These are phyloP conservation scores for Papilio gigon DNA, from an alignment of 2,888 invertebrate genomes.

Conservation along the genomic window DNA sequence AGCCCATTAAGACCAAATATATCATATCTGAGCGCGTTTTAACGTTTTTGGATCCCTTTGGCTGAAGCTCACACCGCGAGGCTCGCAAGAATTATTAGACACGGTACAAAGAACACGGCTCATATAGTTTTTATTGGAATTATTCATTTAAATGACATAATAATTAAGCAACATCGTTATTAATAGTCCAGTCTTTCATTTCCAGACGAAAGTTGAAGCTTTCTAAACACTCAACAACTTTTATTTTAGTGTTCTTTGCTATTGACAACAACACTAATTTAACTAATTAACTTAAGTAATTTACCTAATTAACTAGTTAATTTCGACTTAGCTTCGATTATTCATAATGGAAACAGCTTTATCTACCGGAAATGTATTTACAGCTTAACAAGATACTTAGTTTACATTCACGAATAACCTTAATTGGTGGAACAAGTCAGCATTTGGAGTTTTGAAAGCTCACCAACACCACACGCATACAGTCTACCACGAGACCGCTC, in stretches of 20 bases:
- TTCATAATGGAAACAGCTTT: neutral
- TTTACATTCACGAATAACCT: too few relatives aligned
- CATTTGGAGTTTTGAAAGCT: too few relatives aligned
- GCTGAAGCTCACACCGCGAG: conserved; percentile 46
- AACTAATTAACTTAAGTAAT: too few relatives aligned
- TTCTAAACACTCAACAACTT: too few relatives aligned
- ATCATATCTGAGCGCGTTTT: conserved; percentile 52
- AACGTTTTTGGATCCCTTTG: conserved; percentile 54
- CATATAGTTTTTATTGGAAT: neutral
- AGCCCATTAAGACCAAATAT: conserved; percentile 53
- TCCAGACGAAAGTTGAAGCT: too few relatives aligned
- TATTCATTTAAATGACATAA: neutral
- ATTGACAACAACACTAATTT: too few relatives aligned
- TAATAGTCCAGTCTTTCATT: neutral
- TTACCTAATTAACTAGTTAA: neutral
- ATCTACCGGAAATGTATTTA: neutral
- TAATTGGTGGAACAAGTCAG: too few relatives aligned
- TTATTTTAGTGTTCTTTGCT: too few relatives aligned
- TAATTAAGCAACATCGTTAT: neutral
- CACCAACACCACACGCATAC: too few relatives aligned
- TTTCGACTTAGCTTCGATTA: too few relatives aligned
- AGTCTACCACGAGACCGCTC: too few relatives aligned
- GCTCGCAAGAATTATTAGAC: conserved; percentile 16
- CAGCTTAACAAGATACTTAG: neutral
- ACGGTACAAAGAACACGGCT: neutral